Conservation (phyloP, 2,797 vertebrate genomes). For the Zenarchopterus dispar region DNA sequence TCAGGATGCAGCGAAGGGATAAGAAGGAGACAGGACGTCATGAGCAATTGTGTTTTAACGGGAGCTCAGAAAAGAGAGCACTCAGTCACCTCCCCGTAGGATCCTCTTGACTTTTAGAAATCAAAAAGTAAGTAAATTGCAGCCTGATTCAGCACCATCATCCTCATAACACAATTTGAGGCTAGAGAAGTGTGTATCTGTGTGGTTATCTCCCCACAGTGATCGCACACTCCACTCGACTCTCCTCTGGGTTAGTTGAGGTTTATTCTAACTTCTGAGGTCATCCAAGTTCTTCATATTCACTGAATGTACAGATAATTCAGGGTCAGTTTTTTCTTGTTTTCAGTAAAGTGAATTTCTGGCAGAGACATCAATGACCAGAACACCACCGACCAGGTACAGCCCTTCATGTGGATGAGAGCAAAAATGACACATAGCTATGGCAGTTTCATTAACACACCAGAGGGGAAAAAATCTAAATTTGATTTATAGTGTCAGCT, state of each 20-base stretch:
- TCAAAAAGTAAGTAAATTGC: conserved; percentile 26
- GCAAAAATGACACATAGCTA: too few species aligned
- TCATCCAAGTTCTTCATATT: conserved; percentile 33
- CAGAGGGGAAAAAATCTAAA: too few species aligned
- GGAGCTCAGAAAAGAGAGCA: conserved; percentile 27
- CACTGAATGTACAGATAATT: neutral
- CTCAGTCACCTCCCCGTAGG: conserved; percentile 55
- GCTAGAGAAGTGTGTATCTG: conserved; percentile 9
- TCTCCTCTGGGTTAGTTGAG: neutral
- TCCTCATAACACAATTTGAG: conserved; percentile 30
- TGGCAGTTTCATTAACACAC: too few species aligned
- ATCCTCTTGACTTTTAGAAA: conserved; percentile 47
- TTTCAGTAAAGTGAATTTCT: too few species aligned
- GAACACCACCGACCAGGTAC: too few species aligned
- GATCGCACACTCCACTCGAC: too few species aligned
- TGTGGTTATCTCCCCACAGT: too few species aligned
- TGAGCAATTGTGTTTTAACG: conserved; percentile 39
- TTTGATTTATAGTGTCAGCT: too few species aligned
- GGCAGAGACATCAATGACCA: too few species aligned
- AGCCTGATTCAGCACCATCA: conserved; percentile 9
- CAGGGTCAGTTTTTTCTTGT: too few species aligned
- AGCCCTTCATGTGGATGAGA: too few species aligned
- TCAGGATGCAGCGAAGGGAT: conserved; percentile 5
- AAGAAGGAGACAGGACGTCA: conserved; percentile 30
- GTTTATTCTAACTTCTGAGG: conserved; percentile 31